A percentile compares a stretch with the other conserved stretches of the same genome.
Evolutionary conservation across 2,797 vertebrate species (phyloP).

Genomic region (Myripristis murdjan): DNA sequence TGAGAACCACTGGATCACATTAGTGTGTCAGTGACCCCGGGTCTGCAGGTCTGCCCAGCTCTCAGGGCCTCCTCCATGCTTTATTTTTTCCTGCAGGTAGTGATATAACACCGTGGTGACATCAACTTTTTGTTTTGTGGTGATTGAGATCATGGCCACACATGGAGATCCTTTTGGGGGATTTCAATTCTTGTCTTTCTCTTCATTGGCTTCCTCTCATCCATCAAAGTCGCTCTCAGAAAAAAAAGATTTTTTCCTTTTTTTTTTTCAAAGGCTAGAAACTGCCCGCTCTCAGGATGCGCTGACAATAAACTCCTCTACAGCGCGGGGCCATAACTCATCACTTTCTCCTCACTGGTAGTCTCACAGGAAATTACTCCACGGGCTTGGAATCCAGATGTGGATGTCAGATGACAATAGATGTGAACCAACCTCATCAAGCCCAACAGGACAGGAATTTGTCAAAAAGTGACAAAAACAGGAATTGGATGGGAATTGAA

Average conservation of each 20-base stretch:
- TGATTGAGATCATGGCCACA: not conserved
- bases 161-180: too few species aligned
- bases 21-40: not conserved
- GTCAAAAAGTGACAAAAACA: not conserved
- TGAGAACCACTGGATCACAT: too few species aligned
- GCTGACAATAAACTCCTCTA: not conserved
- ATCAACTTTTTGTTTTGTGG: not conserved
- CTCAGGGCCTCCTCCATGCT: too few species aligned
- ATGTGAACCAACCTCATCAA: not conserved
- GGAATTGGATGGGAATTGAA: slow-evolving; percentile 1
- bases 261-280: too few species aligned
- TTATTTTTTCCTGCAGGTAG: not conserved
- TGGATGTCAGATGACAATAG: not conserved
- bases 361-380: slow-evolving; percentile 1
- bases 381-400: not conserved
- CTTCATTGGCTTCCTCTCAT: too few species aligned
- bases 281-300: too few species aligned
- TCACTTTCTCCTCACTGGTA: not conserved
- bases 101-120: too few species aligned
- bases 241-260: too few species aligned
- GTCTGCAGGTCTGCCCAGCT: not conserved
- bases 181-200: too few species aligned
- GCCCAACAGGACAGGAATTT: slow-evolving; percentile 1
- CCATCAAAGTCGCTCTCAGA: too few species aligned
- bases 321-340: not conserved